Evolutionary conservation across 2,888 invertebrate species (phyloP).

Genomic region (Pomacea canaliculata): DNA sequence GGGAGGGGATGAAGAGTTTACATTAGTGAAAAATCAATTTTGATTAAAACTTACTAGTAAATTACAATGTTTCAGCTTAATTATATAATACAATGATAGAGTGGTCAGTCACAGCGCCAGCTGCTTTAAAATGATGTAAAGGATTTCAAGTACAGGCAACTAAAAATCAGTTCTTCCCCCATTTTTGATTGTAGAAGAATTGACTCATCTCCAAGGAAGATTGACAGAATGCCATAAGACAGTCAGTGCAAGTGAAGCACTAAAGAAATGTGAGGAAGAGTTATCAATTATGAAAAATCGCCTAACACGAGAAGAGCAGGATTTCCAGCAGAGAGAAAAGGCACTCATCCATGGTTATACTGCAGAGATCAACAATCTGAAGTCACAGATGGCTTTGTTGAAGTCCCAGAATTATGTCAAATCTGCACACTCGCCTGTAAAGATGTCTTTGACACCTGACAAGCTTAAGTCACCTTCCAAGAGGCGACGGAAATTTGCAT

Average conservation of each 20-base stretch:
- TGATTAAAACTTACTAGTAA: too few relatives aligned
- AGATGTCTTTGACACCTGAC: constrained; percentile 4
- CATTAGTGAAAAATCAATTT: too few relatives aligned
- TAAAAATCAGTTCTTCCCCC: too few relatives aligned
- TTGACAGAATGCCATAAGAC: constrained; percentile 27
- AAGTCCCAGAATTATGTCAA: constrained; percentile 17
- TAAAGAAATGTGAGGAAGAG: constrained; percentile 31
- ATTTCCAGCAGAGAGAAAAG: constrained; percentile 52
- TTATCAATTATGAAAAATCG: constrained; percentile 37
- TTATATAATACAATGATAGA: too few relatives aligned
- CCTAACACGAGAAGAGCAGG: constrained; percentile 46
- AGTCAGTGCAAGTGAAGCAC: constrained; percentile 32
- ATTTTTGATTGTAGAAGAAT: not conserved
- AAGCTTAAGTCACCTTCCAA: constrained; percentile 3
- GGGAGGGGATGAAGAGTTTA: too few relatives aligned
- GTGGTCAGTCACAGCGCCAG: too few relatives aligned
- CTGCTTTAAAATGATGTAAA: too few relatives aligned
- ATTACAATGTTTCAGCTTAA: too few relatives aligned
- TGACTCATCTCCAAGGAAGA: constrained; percentile 7
- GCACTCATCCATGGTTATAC: constrained; percentile 61
- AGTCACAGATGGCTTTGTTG: constrained; percentile 43
- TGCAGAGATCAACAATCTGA: constrained; percentile 54
- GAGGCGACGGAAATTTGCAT: constrained; percentile 1
- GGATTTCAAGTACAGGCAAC: too few relatives aligned
- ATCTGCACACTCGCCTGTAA: constrained; percentile 9